phyloP scores from a whole-genome alignment of 2,888 invertebrate species.

The Drosophila pegasa region DNA sequence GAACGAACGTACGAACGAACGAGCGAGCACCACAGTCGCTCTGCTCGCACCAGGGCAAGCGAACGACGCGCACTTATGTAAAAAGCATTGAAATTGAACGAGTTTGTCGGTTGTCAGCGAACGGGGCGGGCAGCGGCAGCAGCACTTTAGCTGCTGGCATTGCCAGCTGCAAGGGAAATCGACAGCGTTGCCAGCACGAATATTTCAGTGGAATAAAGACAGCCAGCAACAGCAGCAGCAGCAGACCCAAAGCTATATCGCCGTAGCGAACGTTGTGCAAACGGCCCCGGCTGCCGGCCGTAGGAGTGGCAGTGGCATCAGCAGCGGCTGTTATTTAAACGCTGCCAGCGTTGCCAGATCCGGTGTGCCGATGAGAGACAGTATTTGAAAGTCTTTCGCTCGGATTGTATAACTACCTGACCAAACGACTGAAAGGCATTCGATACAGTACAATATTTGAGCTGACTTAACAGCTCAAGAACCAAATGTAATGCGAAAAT shows the following conservation, averaged over 20 bases:
- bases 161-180: conserved; percentile 51
- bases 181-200: conserved; percentile 63
- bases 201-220: conserved; percentile 55
- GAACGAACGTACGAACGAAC: conserved; percentile 2
- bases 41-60: conserved; percentile 49
- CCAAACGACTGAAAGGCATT: conserved; percentile 28
- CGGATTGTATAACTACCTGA: conserved; percentile 40
- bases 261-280: conserved; percentile 68
- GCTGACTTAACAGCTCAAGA: conserved; percentile 7
- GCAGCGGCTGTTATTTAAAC: conserved; percentile 66
- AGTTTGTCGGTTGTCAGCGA: conserved; percentile 61
- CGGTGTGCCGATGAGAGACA: conserved; percentile 13
- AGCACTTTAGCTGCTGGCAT: conserved; percentile 51
- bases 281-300: conserved; percentile 56
- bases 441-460: conserved; percentile 18
- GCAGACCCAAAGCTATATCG: conserved; percentile 54
- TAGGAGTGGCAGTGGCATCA: conserved; percentile 64
- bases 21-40: conserved; percentile 2
- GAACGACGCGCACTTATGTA: conserved; percentile 69
- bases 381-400: conserved; percentile 53
- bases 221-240: conserved; percentile 44
- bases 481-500: background rate
- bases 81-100: conserved; percentile 78
- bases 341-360: conserved; percentile 57
- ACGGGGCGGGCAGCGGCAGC: conserved; percentile 29